These are phyloP conservation scores for Melolontha melolontha DNA, from an alignment of 2,888 invertebrate species.

Conservation along the genomic window DNA sequence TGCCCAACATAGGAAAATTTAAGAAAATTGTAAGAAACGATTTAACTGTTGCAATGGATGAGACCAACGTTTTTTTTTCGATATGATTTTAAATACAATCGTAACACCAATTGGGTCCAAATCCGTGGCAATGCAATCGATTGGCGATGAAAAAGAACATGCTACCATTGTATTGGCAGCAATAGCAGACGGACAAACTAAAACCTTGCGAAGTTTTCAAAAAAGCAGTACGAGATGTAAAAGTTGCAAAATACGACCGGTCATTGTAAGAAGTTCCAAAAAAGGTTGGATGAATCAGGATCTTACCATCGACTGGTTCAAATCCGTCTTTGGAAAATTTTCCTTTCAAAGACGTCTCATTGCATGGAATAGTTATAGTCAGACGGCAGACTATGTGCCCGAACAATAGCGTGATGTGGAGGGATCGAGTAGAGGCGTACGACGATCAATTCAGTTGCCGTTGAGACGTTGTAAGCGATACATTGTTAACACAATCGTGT, in stretches of 20 bases:
- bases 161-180: slow-evolving; percentile 2
- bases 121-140: slow-evolving; percentile 9
- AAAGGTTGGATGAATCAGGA: slow-evolving; percentile 5
- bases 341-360: slow-evolving; percentile 8
- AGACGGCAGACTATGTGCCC: no score
- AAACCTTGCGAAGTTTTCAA: neutral
- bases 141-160: slow-evolving; percentile 19
- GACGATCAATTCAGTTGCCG: no score
- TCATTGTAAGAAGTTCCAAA: neutral
- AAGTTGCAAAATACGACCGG: no score
- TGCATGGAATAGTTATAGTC: neutral
- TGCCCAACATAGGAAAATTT: neutral
- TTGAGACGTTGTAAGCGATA: no score
- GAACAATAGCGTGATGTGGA: no score
- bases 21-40: slow-evolving; percentile 2
- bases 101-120: slow-evolving; percentile 1
- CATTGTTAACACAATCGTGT: no score
- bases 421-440: no score
- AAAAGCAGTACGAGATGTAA: neutral
- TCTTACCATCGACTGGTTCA: no score
- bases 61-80: no score
- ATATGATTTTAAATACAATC: slow-evolving; percentile 5
- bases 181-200: neutral
- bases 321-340: slow-evolving; percentile 7
- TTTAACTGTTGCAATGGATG: slow-evolving; percentile 21